Evolutionary conservation across 2,888 invertebrate genomes (phyloP), one percentile per base, ranked within the genome.

Genomic region (Metacarcinus magister): DNA sequence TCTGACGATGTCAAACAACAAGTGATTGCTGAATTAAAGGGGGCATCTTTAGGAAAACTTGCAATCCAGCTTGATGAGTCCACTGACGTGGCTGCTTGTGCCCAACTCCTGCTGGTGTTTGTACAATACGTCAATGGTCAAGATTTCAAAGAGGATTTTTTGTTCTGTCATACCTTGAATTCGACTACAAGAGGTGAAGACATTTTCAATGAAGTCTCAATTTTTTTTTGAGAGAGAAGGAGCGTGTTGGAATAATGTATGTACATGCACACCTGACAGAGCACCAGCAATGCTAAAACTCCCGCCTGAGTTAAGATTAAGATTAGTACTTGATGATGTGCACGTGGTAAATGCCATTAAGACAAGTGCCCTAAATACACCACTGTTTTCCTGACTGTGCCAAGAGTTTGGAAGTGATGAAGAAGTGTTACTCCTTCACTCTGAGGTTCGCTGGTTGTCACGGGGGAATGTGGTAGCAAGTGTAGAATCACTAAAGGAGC

Each of bases 401-500:
- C n/a, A 87, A 92, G 13, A 92, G 92, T 46, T 19, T 43, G 91
- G 19, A 5, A 43, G 0, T 43, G 44, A 44, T 92, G 46, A 92
- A 92, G 46, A 94, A 46, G n/a, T n/a, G 87, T 87, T 89, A 54
- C 89, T 89, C 44, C 89, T 94, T 94, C 94, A 89, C 75, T 8
- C 44, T 44, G 89, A 89, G 28, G 8, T 87, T 94, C 87, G 43
- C 82, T 89, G 67, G 87, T 28, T 32, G 43, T 89, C 89, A 39
- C 39, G 39, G 39, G 39, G 39, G 39, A 39, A 39, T 39, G 39
- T 39, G 2, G 2, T 39, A 39, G 32, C 89, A 94, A 44, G 89
- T 2, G 7, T 89, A 43, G 39, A 94, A n/a, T 90, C 95, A 87
- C 94, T 75, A 82, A 89, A 89, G 44, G 87, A 87, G 82, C 10